Conservation (phyloP, 1,140 invertebrate species). For the Sarcophaga peregrina region DNA sequence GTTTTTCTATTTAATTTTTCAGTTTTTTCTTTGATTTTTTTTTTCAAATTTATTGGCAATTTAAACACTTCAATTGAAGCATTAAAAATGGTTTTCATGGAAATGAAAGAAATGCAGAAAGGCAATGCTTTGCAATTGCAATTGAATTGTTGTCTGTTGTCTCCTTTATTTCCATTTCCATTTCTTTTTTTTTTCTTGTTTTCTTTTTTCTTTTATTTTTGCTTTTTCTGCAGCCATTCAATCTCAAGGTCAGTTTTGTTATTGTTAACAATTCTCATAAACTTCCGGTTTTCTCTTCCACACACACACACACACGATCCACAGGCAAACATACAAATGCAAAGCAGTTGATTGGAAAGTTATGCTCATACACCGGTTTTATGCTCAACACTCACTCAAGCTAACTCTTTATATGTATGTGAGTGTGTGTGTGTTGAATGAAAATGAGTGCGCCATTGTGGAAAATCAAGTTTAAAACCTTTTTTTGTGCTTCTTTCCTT, state of each 20-base stretch:
- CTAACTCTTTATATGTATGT: not conserved
- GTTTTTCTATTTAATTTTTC: too few species aligned
- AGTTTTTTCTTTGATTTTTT: too few species aligned
- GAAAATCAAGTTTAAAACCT: constrained; percentile 37
- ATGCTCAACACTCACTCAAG: not conserved
- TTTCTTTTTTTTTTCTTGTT: not conserved
- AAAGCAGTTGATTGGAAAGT: constrained; percentile 31
- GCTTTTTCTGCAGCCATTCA: not conserved
- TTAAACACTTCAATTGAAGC: too few species aligned
- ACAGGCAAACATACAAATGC: not conserved
- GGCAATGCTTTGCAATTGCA: too few species aligned
- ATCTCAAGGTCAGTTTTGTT: constrained; percentile 35
- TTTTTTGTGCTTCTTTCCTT: not conserved
- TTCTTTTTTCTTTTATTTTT: not conserved
- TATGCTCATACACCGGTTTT: constrained; percentile 25
- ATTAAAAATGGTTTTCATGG: too few species aligned
- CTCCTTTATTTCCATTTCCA: too few species aligned
- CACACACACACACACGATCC: not conserved
- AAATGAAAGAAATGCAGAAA: too few species aligned
- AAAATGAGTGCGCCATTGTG: constrained; percentile 6
- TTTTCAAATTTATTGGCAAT: too few species aligned
- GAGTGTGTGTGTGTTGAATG: not conserved
- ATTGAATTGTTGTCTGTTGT: too few species aligned
- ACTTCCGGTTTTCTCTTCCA: constrained; percentile 35
- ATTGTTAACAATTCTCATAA: constrained; percentile 14